Evolutionary conservation across 2,888 invertebrate genomes (phyloP), one percentile per base, ranked within the genome.

Genomic region (Camptogramma bilineatum): DNA sequence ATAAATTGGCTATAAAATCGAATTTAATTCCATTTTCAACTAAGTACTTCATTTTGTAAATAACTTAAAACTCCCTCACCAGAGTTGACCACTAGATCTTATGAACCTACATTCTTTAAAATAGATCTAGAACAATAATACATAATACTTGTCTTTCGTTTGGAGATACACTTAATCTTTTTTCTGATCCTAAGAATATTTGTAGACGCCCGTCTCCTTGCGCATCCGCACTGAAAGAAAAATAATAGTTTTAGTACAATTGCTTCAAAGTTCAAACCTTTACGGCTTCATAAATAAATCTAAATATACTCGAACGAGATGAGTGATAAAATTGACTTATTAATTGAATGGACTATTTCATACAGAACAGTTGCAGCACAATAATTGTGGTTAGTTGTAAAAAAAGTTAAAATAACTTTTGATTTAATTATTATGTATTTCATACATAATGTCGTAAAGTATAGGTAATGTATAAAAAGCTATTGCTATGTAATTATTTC

Each of bases 191-290:
- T 88, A 93, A 65, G 93, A 92, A 82, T 91, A 93, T 80, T 89
- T 93, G 83, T 92, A 92, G 79, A 92, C 86, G 48, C 92, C 93
- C 51, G 91, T 92, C 82, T 92, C 93, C 79, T 86, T 90, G 66
- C 93, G 91, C 91, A 93, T 92, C 75, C 91, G 82, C 93, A 93
- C 93, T 93, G 91, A 64, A 87, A 91, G 73, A 74, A 77, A 80
- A 79, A 76, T 51, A n/a, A 51, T n/a, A 10, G n/a, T n/a, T 3
- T 52, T 51, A 44, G 39, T 19, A 17, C 21, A 42, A 28, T 8
- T 8, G 21, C 2, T 21, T 21, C 2, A 21, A 21, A 21, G n/a
- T n/a, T n/a, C n/a, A n/a, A n/a, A n/a, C n/a, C n/a, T n/a, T n/a
- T n/a, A n/a, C n/a, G n/a, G n/a, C n/a, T n/a, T n/a, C n/a, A n/a